Percentiles rank a stretch among this genome's conserved stretches.
Conservation (phyloP, 1,140 invertebrate species). For the Lordiphosa stackelbergi region DNA sequence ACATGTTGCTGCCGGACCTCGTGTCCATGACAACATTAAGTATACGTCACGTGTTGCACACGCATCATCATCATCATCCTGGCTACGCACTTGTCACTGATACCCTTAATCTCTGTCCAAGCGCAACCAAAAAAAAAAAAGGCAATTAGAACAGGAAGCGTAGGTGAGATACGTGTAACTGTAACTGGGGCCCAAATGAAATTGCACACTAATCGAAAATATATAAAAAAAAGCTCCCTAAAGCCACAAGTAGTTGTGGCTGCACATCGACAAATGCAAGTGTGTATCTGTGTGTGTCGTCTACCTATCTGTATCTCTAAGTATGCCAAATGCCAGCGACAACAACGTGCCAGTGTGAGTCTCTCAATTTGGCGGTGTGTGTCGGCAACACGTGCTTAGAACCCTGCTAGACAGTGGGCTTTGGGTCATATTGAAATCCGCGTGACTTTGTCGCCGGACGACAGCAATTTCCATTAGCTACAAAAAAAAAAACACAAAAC, state of each 20-base stretch:
- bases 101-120: conserved; percentile 28
- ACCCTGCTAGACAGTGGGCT: conserved; percentile 74
- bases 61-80: conserved; percentile 42
- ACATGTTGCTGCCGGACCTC: conserved; percentile 1
- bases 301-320: conserved; percentile 34
- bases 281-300: conserved; percentile 20
- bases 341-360: conserved; percentile 55
- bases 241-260: conserved; percentile 1
- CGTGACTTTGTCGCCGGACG: conserved; percentile 66
- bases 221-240: not conserved
- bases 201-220: conserved; percentile 5
- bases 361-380: conserved; percentile 46
- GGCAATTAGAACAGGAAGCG: conserved; percentile 23
- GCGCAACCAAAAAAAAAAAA: conserved; percentile 3
- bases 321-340: conserved; percentile 48
- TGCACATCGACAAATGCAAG: conserved; percentile 4
- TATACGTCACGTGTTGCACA: conserved; percentile 66
- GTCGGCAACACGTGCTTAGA: conserved; percentile 76
- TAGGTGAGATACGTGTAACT: conserved; percentile 21
- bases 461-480: conserved; percentile 19
- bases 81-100: conserved; percentile 34
- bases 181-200: conserved; percentile 12
- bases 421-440: conserved; percentile 76
- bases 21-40: conserved; percentile 35
- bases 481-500: conserved; percentile 5